Percentiles rank a stretch among this genome's conserved stretches.
phyloP scores from a whole-genome alignment of 2,797 vertebrate species.

The Tapirus indicus region DNA sequence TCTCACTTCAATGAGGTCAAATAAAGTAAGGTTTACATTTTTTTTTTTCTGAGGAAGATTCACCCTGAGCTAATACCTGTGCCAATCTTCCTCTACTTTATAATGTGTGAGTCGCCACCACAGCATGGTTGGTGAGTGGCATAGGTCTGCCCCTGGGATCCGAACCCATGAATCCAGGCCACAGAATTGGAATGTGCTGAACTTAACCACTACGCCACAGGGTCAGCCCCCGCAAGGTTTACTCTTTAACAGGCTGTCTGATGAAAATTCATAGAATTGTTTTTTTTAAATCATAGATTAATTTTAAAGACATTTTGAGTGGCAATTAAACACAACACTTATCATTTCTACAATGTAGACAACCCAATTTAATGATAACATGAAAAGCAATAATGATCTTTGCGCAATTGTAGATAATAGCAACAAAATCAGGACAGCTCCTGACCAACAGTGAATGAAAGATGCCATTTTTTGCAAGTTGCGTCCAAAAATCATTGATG shows the following conservation, averaged over 20 bases:
- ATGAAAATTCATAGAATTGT: neutral
- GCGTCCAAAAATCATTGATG: neutral
- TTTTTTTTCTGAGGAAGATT: no score
- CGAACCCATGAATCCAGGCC: no score
- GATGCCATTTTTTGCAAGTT: neutral
- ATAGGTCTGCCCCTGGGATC: no score
- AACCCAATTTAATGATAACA: neutral
- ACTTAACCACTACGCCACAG: no score
- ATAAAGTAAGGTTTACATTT: neutral
- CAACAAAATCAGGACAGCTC: neutral
- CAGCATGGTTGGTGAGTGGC: no score
- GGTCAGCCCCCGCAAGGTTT: neutral
- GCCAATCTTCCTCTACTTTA: no score
- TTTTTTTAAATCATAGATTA: neutral
- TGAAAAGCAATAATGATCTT: neutral
- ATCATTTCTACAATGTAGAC: neutral
- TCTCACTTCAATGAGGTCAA: neutral
- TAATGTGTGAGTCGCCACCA: no score
- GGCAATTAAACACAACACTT: neutral
- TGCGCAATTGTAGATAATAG: neutral
- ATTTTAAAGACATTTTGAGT: neutral
- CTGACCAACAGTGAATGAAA: neutral
- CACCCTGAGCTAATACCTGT: no score
- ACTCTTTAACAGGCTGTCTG: neutral
- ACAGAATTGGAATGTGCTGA: no score